Conservation (phyloP, 2,888 invertebrate genomes). For the Ctena decussata region DNA sequence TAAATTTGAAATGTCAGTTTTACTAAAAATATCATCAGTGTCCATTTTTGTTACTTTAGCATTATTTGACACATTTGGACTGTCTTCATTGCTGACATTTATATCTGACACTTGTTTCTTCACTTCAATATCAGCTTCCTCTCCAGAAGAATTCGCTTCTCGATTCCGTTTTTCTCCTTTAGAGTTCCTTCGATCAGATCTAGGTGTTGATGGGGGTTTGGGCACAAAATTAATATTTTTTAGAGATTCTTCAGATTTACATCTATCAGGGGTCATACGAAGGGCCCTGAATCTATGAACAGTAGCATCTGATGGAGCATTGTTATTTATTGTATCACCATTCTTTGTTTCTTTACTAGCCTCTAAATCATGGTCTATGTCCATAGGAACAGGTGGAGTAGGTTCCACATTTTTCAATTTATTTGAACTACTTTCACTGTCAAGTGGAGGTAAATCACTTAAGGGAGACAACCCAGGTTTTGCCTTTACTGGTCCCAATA, state of each 20-base stretch:
- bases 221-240: slow-evolving; percentile 78
- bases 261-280: slow-evolving; percentile 74
- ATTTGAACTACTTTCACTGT: slow-evolving; percentile 7
- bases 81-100: slow-evolving; percentile 22
- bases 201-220: slow-evolving; percentile 78
- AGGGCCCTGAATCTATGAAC: slow-evolving; percentile 75
- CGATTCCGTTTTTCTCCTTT: slow-evolving; percentile 76
- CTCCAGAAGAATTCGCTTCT: slow-evolving; percentile 76
- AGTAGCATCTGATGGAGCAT: slow-evolving; percentile 74
- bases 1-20: neutral
- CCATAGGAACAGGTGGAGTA: slow-evolving; percentile 67
- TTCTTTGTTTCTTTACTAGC: slow-evolving; percentile 48
- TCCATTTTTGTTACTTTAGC: slow-evolving; percentile 45
- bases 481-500: slow-evolving; percentile 35
- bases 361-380: slow-evolving; percentile 63
- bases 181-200: slow-evolving; percentile 61
- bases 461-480: slow-evolving; percentile 35
- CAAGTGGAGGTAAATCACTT: slow-evolving; percentile 46
- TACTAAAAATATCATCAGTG: neutral
- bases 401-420: slow-evolving; percentile 49
- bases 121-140: slow-evolving; percentile 71
- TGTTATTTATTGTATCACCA: slow-evolving; percentile 50
- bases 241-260: slow-evolving; percentile 73
- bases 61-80: slow-evolving; percentile 47
- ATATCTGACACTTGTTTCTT: slow-evolving; percentile 67